Evolutionary conservation across 2,888 invertebrate species (phyloP), one percentile per base, ranked within the genome.

Genomic region (Macrosiphum euphorbiae): DNA sequence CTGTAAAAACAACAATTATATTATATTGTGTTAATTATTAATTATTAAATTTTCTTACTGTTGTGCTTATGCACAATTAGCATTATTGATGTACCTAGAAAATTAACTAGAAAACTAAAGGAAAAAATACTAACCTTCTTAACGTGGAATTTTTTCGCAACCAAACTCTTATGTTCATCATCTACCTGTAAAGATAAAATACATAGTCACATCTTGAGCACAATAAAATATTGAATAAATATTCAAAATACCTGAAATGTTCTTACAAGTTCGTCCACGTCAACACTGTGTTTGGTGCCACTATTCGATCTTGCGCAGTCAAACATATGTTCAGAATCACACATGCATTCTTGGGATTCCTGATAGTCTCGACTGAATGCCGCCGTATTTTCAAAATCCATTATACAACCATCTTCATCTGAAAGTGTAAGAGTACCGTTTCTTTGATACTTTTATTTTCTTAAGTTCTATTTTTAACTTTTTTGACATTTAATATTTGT

Each of bases 261-360:
- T 95, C 97, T 96, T 95, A 98, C 97, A 95, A 98, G 97, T 95
- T 97, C 97, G 95, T 97, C 97, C 94, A 98, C 96, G 94, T 97
- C 97, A 7, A 97, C 96, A 94, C 96, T 96, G 44, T 96, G 95
- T 67, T 96, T 95, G 78, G 92, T 95, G n/a, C 92, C 88, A 11
- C 89, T 92, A 91, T 55, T 94, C 41, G 94, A 94, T 96, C 99
- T 99, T 85, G 92, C 94, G 96, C 99, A 99, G 96, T 98, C 98
- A 96, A 99, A 98, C 98, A 99, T 99, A 96, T 99, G 99, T 95
- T 99, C 99, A 28, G 98, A 97, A 96, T 99, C 99, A 95, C 99
- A 99, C 97, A 99, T 98, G 96, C 99, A 99, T 94, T 98, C 98
- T 96, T 99, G 99, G 3, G 98, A 97, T 61, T 98, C 97, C 96